phyloP scores from a whole-genome alignment of 2,888 invertebrate species.

The Caenorhabditis sp. region DNA sequence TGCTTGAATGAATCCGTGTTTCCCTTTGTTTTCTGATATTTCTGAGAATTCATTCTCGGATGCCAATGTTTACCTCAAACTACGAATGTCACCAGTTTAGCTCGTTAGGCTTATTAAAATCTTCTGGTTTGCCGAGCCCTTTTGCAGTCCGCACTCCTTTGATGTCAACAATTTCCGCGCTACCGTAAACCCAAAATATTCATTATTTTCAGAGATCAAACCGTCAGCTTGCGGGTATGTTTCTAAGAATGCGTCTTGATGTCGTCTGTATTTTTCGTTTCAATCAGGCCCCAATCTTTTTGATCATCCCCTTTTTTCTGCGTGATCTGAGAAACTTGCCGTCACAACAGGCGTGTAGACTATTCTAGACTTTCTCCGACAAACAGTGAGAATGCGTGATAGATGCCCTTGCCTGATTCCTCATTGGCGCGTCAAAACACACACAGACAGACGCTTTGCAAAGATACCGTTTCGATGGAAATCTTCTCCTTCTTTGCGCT shows the following conservation, averaged over 20 bases:
- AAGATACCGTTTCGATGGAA: constrained; percentile 50
- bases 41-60: background rate
- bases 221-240: constrained; percentile 2
- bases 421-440: constrained; percentile 50
- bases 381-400: constrained; percentile 52
- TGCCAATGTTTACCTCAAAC: constrained; percentile 6
- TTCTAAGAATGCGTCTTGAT: constrained; percentile 1
- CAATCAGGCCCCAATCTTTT: constrained; percentile 4
- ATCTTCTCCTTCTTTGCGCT: constrained; percentile 20
- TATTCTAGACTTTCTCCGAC: constrained; percentile 41
- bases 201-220: constrained; percentile 14
- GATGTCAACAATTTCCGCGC: background rate
- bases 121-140: constrained; percentile 23
- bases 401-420: constrained; percentile 54
- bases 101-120: constrained; percentile 9
- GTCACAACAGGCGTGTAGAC: background rate
- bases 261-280: background rate
- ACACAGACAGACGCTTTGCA: constrained; percentile 16
- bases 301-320: constrained; percentile 15
- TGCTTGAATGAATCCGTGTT: too few species aligned
- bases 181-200: background rate
- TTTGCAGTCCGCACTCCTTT: background rate
- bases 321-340: constrained; percentile 18
- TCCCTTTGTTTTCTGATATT: constrained; percentile 1
- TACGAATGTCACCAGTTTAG: background rate